Evolutionary conservation across 2,113 vertebrate genomes (phyloP).

Genomic region (Petromus typicus): DNA sequence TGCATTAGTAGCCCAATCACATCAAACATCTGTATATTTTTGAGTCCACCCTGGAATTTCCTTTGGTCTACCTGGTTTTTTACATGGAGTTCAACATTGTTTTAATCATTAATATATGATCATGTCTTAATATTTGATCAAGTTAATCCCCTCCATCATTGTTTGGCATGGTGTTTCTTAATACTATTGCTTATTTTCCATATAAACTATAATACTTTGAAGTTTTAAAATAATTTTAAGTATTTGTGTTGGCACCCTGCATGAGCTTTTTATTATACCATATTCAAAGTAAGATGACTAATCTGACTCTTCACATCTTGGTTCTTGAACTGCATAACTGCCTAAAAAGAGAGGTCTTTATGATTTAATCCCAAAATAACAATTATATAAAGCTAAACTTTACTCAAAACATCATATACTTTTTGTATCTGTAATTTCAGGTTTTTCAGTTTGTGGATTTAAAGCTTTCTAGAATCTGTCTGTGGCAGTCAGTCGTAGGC

Average conservation of each 20-base stretch:
- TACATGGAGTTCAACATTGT: neutral
- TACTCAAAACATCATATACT: neutral
- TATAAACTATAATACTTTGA: constrained; percentile 8
- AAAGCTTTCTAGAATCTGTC: constrained; percentile 46
- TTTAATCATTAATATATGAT: neutral
- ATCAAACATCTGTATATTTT: neutral
- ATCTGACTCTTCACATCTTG: neutral
- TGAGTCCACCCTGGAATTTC: neutral
- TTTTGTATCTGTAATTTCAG: neutral
- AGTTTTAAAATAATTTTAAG: neutral
- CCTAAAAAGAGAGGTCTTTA: constrained; percentile 55
- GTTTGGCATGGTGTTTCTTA: neutral
- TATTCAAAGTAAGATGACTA: constrained; percentile 47
- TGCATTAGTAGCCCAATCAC: neutral
- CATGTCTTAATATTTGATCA: neutral
- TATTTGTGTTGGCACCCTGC: neutral
- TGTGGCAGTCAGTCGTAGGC: neutral
- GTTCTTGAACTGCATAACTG: constrained; percentile 23
- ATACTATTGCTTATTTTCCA: constrained; percentile 44
- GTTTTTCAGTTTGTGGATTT: neutral
- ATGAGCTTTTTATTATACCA: constrained; percentile 1
- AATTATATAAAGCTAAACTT: constrained; percentile 37
- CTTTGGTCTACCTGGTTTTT: neutral
- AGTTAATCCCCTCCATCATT: neutral
- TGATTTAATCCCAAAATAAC: constrained; percentile 46